A percentile compares a stretch with the other conserved stretches of the same genome.
These are phyloP conservation scores for Gastrophysa polygoni DNA, from an alignment of 2,888 invertebrate species.

Conservation along the genomic window DNA sequence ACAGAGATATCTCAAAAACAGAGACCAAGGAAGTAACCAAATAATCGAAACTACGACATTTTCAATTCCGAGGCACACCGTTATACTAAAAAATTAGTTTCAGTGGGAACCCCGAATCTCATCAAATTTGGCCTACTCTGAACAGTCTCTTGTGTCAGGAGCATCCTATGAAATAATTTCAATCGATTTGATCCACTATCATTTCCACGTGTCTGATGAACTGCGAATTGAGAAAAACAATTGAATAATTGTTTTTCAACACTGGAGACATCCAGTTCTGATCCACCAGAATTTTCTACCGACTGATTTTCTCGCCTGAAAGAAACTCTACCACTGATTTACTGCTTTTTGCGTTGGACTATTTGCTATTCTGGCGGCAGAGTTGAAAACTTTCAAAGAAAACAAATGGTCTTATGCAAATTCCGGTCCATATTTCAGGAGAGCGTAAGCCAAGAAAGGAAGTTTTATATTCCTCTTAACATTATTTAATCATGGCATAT, in stretches of 20 bases:
- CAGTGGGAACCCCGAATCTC: no score
- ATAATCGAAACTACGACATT: no score
- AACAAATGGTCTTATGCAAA: constrained; percentile 51
- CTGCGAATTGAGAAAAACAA: not conserved
- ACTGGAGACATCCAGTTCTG: not conserved
- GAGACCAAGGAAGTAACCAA: no score
- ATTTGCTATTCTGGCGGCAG: constrained; percentile 44
- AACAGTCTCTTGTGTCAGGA: no score
- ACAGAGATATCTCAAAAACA: no score
- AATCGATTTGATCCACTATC: no score
- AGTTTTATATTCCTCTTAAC: not conserved
- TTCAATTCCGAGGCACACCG: no score
- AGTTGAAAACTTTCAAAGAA: constrained; percentile 47
- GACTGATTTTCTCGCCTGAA: not conserved
- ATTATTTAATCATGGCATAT: constrained; percentile 1
- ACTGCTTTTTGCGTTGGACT: constrained; percentile 20
- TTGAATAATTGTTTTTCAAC: not conserved
- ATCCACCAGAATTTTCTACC: not conserved
- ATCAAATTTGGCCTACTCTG: no score
- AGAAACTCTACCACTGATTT: not conserved
- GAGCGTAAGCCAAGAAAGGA: not conserved
- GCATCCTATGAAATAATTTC: no score
- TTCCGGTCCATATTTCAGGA: constrained; percentile 45
- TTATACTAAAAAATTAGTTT: no score
- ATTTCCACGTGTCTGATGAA: no score